Conservation (phyloP, 2,888 invertebrate genomes). For the Bombylius discolor region DNA sequence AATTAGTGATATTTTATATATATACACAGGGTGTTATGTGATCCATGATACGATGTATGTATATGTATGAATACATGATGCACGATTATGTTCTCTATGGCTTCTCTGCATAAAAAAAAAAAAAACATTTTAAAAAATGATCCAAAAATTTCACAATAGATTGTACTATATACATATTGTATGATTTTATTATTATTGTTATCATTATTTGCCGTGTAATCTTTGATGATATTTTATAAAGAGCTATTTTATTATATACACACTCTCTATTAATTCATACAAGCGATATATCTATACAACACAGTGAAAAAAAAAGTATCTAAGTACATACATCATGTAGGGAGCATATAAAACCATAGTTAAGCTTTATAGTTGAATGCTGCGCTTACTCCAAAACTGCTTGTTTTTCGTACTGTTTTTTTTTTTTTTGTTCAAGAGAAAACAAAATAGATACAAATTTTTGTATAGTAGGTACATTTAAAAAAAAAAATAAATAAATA, state of each 20-base stretch:
- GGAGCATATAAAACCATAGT: background rate
- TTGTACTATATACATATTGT: too few species aligned
- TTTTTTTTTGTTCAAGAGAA: too few species aligned
- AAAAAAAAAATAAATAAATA: background rate
- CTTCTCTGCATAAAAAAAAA: slow-evolving; percentile 4
- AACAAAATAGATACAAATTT: too few species aligned
- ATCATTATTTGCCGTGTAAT: background rate
- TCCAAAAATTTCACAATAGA: slow-evolving; percentile 3
- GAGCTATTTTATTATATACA: too few species aligned
- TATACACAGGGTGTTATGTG: slow-evolving; percentile 1
- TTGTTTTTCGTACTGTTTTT: too few species aligned
- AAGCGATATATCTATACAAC: too few species aligned
- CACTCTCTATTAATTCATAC: too few species aligned
- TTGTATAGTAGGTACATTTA: background rate
- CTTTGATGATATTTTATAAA: background rate
- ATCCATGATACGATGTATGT: background rate
- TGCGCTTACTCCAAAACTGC: too few species aligned
- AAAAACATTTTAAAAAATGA: background rate
- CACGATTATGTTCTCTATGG: slow-evolving; percentile 7
- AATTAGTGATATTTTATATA: background rate
- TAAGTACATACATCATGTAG: background rate
- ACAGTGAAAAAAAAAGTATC: too few species aligned
- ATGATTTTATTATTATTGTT: background rate
- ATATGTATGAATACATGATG: slow-evolving; percentile 1
- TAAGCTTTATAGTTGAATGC: too few species aligned